Evolutionary conservation across 2,888 invertebrate species (phyloP).

Genomic region (Notodromas monacha): DNA sequence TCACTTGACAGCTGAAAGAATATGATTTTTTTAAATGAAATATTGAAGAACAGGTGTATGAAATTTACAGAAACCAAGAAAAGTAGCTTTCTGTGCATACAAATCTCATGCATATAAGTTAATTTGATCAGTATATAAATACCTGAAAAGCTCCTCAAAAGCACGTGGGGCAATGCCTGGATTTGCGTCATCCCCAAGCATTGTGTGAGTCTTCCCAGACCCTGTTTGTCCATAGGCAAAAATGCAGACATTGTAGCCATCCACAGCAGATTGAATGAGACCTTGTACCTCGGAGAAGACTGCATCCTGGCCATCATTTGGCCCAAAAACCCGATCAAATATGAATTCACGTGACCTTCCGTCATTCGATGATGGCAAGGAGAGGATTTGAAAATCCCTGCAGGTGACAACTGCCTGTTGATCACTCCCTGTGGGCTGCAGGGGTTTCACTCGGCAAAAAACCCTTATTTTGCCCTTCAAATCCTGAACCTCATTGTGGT

Average conservation of each 20-base stretch:
- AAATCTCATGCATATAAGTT: too few relatives aligned
- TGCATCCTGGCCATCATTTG: constrained; percentile 15
- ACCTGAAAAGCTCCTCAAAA: constrained; percentile 17
- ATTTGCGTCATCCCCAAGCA: constrained; percentile 35
- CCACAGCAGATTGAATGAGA: background rate
- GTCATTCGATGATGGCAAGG: constrained; percentile 13
- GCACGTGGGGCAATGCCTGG: constrained; percentile 16
- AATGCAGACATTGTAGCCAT: constrained; percentile 53
- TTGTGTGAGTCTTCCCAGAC: constrained; percentile 60
- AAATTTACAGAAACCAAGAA: too few relatives aligned
- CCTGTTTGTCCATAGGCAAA: constrained; percentile 76
- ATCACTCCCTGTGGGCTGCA: constrained; percentile 11
- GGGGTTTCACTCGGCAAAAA: constrained; percentile 18
- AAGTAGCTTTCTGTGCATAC: too few relatives aligned
- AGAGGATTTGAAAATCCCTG: constrained; percentile 11
- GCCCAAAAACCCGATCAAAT: constrained; percentile 17
- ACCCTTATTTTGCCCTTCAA: constrained; percentile 19
- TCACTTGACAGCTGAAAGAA: too few relatives aligned
- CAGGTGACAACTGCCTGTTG: constrained; percentile 7
- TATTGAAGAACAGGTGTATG: too few relatives aligned
- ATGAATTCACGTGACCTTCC: constrained; percentile 17
- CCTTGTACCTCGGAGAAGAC: constrained; percentile 17
- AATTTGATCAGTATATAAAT: too few relatives aligned
- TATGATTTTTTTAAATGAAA: too few relatives aligned
- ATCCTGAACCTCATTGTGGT: constrained; percentile 13